Conservation (phyloP, 2,797 vertebrate genomes). For the Enteromius trimaculatus region DNA sequence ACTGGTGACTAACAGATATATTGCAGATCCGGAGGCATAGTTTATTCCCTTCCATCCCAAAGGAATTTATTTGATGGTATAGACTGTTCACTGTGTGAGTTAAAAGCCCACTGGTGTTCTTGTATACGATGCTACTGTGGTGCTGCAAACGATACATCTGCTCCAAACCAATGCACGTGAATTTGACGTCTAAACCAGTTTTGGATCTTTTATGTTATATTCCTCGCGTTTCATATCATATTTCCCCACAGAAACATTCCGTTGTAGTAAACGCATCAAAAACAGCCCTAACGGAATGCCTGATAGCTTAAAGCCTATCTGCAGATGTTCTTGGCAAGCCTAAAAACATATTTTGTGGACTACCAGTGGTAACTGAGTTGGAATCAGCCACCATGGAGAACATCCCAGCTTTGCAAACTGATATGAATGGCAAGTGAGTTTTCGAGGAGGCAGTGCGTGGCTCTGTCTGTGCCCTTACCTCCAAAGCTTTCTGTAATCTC, state of each 20-base stretch:
- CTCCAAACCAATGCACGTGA: conserved; percentile 70
- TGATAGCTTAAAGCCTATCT: conserved; percentile 25
- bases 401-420: conserved; percentile 52
- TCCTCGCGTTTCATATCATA: conserved; percentile 18
- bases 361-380: conserved; percentile 43
- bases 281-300: conserved; percentile 1
- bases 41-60: conserved; percentile 73
- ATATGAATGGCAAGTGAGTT: conserved; percentile 60
- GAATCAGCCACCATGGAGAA: conserved; percentile 50
- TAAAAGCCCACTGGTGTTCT: conserved; percentile 67
- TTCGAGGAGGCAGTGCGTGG: conserved; percentile 45
- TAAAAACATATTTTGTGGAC: conserved; percentile 31
- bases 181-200: conserved; percentile 40
- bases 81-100: conserved; percentile 53
- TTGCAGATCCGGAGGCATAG: conserved; percentile 77
- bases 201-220: conserved; percentile 29
- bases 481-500: conserved; percentile 61
- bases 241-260: conserved; percentile 29
- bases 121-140: conserved; percentile 75
- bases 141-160: conserved; percentile 74
- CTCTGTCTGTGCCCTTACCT: conserved; percentile 59
- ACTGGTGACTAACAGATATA: conserved; percentile 85
- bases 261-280: conserved; percentile 30
- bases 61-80: conserved; percentile 43
- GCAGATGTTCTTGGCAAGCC: conserved; percentile 34